A percentile compares a stretch with the other conserved stretches of the same genome.
Evolutionary conservation across 2,113 vertebrate species (phyloP).

Genomic region (Camelus bactrianus): DNA sequence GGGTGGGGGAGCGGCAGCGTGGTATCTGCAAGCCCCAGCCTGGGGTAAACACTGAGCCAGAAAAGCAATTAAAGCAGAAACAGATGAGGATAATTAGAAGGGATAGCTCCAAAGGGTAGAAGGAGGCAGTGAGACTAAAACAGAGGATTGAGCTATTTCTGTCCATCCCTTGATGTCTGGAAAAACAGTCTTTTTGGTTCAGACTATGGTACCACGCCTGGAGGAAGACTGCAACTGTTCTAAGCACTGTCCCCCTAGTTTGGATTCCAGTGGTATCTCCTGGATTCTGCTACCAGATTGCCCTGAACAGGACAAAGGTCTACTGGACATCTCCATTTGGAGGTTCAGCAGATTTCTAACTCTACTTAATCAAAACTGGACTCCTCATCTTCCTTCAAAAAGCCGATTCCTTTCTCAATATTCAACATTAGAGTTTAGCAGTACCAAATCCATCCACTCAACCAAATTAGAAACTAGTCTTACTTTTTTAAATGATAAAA

Average conservation of each 20-base stretch:
- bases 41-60: conserved; percentile 73
- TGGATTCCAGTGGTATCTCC: background rate
- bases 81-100: conserved; percentile 84
- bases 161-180: conserved; percentile 80
- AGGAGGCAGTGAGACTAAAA: conserved; percentile 73
- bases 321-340: background rate
- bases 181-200: conserved; percentile 73
- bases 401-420: background rate
- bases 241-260: background rate
- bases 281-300: background rate
- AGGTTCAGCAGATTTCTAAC: background rate
- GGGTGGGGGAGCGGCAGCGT: background rate
- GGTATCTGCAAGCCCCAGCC: conserved; percentile 57
- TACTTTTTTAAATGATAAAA: conserved; percentile 27
- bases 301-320: background rate
- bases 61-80: conserved; percentile 80
- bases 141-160: conserved; percentile 77
- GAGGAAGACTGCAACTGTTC: conserved; percentile 37
- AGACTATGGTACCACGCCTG: conserved; percentile 73
- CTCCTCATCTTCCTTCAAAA: background rate
- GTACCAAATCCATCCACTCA: background rate
- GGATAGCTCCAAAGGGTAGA: conserved; percentile 58
- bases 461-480: background rate
- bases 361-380: background rate
- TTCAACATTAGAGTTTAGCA: background rate